Evolutionary conservation across 1,140 invertebrate species (phyloP).

Genomic region (Bradynema listronoti): DNA sequence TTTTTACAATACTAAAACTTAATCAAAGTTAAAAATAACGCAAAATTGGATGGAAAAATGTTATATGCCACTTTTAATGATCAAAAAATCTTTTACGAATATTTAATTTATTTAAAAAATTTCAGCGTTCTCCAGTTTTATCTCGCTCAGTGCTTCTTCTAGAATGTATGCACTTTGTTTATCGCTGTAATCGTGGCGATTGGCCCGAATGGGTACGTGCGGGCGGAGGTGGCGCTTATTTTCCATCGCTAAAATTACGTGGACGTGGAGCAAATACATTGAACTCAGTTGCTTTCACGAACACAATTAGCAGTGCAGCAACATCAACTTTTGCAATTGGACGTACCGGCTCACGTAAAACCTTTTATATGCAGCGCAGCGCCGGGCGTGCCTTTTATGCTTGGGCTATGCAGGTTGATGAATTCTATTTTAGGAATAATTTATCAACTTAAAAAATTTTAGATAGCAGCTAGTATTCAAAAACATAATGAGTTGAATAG

Average conservation of each 20-base stretch:
- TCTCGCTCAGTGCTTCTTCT: slow-evolving; percentile 79
- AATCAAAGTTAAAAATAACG: too few relatives aligned
- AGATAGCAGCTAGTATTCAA: slow-evolving; percentile 79
- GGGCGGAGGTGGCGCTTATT: slow-evolving; percentile 60
- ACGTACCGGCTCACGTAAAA: slow-evolving; percentile 63
- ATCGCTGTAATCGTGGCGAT: slow-evolving; percentile 90
- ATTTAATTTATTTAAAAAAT: too few relatives aligned
- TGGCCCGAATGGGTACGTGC: slow-evolving; percentile 94
- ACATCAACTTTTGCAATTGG: slow-evolving; percentile 15
- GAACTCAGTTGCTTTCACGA: too few relatives aligned
- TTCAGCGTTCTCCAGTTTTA: slow-evolving; percentile 85
- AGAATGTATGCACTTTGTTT: slow-evolving; percentile 91
- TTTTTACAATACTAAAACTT: too few relatives aligned
- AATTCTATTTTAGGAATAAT: slow-evolving; percentile 6
- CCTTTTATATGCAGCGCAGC: slow-evolving; percentile 75
- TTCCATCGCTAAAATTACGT: not conserved
- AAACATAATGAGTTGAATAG: slow-evolving; percentile 61
- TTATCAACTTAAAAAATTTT: slow-evolving; percentile 16
- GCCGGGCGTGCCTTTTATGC: slow-evolving; percentile 93
- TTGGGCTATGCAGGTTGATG: slow-evolving; percentile 75
- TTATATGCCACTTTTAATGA: too few relatives aligned
- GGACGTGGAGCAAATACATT: too few relatives aligned
- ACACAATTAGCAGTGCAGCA: not conserved
- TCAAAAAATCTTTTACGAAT: too few relatives aligned
- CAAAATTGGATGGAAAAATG: too few relatives aligned